phyloP scores from a whole-genome alignment of 2,888 invertebrate genomes.

The Melikaiella ostensackeni region DNA sequence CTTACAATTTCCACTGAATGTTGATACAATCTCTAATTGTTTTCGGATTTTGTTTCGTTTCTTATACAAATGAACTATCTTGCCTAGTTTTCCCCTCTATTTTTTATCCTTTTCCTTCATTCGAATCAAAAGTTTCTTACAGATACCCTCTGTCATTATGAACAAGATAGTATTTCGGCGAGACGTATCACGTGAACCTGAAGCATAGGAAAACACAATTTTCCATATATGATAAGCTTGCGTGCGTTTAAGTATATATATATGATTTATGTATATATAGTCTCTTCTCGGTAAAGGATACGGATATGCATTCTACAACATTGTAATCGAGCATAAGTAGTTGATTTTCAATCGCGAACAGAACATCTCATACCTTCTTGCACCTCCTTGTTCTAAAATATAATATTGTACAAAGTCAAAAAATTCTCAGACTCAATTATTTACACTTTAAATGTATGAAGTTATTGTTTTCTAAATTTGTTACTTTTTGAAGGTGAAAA shows the following conservation, averaged over 20 bases:
- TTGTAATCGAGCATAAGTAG: constrained; percentile 5
- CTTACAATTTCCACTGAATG: no score
- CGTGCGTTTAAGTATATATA: neutral
- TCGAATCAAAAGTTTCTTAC: no score
- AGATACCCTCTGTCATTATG: no score
- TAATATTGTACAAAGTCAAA: neutral
- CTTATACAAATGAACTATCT: no score
- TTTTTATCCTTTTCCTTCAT: no score
- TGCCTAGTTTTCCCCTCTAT: no score
- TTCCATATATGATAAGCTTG: neutral
- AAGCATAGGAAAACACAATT: neutral
- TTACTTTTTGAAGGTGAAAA: neutral
- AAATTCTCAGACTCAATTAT: neutral
- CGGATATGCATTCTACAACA: neutral
- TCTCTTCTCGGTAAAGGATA: neutral
- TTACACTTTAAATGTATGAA: neutral
- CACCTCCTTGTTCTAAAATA: neutral
- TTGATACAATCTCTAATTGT: no score
- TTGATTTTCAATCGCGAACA: constrained; percentile 1
- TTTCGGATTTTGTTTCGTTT: no score
- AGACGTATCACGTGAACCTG: no score
- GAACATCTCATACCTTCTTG: neutral
- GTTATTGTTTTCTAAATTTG: neutral
- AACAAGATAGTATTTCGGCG: no score
- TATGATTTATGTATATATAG: neutral